Percentiles rank a stretch among this genome's conserved stretches.
phyloP scores from a whole-genome alignment of 1,140 invertebrate species.

The Zaprionus ghesquierei region DNA sequence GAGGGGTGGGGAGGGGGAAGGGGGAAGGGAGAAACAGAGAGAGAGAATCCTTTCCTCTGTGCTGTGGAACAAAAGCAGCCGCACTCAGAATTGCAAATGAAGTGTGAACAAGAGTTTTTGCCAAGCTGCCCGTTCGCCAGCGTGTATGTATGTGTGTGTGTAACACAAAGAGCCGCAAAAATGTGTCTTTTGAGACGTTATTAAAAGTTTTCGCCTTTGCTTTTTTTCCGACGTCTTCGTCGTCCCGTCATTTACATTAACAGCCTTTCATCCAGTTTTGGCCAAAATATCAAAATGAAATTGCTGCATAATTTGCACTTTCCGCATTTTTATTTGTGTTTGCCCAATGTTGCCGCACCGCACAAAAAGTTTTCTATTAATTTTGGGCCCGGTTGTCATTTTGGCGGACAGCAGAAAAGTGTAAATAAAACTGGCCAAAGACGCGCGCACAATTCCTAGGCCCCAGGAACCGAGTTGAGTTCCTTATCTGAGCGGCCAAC shows the following conservation, averaged over 20 bases:
- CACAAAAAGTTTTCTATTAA: conserved; percentile 75
- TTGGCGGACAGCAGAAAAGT: conserved; percentile 70
- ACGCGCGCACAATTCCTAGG: neutral
- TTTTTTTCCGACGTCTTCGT: conserved; percentile 28
- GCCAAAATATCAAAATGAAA: conserved; percentile 79
- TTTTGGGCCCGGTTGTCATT: conserved; percentile 70
- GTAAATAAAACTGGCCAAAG: conserved; percentile 70
- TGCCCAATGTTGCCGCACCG: conserved; percentile 52
- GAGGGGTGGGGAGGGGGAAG: neutral
- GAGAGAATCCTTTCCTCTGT: neutral
- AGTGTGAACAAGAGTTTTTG: conserved; percentile 70
- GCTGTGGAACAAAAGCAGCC: conserved; percentile 46
- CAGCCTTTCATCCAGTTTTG: conserved; percentile 72
- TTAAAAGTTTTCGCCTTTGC: conserved; percentile 64
- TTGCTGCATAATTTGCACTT: conserved; percentile 80
- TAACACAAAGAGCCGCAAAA: conserved; percentile 46
- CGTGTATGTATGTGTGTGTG: neutral
- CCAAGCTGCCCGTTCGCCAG: neutral
- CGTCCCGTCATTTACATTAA: conserved; percentile 76
- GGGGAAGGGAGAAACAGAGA: neutral
- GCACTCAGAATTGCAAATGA: conserved; percentile 73
- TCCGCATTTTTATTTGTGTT: conserved; percentile 63
- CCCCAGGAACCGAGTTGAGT: conserved; percentile 11
- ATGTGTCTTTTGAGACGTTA: conserved; percentile 73
- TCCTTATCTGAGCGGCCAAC: conserved; percentile 71